Conservation (phyloP, 2,888 invertebrate genomes). For the Disparrhopalites patrizii region DNA sequence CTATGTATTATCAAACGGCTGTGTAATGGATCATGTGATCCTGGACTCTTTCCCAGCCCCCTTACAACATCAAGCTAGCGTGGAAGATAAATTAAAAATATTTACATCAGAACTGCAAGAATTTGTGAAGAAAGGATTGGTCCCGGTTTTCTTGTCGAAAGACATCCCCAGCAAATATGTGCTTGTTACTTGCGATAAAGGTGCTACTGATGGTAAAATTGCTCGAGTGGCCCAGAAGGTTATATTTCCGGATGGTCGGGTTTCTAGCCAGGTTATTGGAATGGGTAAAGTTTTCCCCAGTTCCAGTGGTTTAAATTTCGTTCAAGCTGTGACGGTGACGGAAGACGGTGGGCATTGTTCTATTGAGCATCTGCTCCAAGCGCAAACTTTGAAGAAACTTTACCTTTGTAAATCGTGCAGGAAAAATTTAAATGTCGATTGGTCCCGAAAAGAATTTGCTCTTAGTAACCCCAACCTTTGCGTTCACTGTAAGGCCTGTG, state of each 20-base stretch:
- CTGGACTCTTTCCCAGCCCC: too few species aligned
- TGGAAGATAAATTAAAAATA: not conserved
- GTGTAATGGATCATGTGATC: too few species aligned
- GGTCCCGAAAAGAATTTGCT: slow-evolving; percentile 18
- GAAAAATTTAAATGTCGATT: not conserved
- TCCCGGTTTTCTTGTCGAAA: too few species aligned
- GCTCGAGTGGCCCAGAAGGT: not conserved
- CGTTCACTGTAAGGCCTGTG: too few species aligned
- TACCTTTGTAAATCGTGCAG: slow-evolving; percentile 12
- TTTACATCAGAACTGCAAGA: not conserved
- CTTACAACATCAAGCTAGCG: not conserved
- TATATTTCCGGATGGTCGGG: not conserved
- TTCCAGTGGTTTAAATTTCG: not conserved
- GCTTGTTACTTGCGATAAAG: too few species aligned
- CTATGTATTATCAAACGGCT: too few species aligned
- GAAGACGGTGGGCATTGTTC: not conserved
- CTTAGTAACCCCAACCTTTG: too few species aligned
- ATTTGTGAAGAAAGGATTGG: not conserved
- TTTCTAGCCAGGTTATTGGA: not conserved
- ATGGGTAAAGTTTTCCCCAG: not conserved
- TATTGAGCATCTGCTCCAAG: not conserved
- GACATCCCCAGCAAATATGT: too few species aligned
- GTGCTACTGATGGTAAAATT: not conserved
- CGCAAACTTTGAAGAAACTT: not conserved
- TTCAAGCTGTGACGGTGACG: not conserved